Percentiles rank a stretch among this genome's conserved stretches.
Evolutionary conservation across 2,113 vertebrate genomes (phyloP).

Genomic region (Hucho hucho): DNA sequence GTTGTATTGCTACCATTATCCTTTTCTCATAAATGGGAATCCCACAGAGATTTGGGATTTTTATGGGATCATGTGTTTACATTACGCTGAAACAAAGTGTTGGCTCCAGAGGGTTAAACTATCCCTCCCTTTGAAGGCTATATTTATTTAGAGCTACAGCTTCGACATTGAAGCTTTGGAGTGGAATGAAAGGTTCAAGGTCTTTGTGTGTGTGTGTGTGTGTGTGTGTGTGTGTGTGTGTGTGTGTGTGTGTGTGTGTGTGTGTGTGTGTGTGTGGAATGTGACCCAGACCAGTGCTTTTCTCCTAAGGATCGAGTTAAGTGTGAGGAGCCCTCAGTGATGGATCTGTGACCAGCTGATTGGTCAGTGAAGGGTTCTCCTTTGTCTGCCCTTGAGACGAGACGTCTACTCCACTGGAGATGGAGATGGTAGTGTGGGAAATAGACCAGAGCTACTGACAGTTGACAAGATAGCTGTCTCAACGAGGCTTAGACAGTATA

Average conservation of each 20-base stretch:
- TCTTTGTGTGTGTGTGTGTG: slow-evolving; percentile 16
- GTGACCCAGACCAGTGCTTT: slow-evolving; percentile 54
- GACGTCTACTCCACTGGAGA: background rate
- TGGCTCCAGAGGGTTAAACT: slow-evolving; percentile 56
- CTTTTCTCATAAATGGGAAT: slow-evolving; percentile 34
- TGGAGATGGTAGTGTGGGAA: too few species aligned
- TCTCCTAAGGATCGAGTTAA: slow-evolving; percentile 46
- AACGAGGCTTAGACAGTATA: too few species aligned
- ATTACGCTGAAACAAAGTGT: slow-evolving; percentile 53
- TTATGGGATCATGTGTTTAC: slow-evolving; percentile 56
- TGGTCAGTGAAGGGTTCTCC: slow-evolving; percentile 7
- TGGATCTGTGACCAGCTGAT: slow-evolving; percentile 7
- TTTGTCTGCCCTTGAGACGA: slow-evolving; percentile 9
- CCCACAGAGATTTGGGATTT: slow-evolving; percentile 59
- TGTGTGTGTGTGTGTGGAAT: slow-evolving; percentile 26
- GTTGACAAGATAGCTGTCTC: too few species aligned
- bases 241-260: slow-evolving; percentile 11
- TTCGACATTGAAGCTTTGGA: slow-evolving; percentile 38
- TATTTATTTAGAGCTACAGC: slow-evolving; percentile 53
- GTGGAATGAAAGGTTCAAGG: slow-evolving; percentile 51
- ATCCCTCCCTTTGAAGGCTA: slow-evolving; percentile 37
- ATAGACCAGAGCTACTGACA: too few species aligned
- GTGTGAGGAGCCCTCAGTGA: slow-evolving; percentile 39
- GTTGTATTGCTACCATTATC: slow-evolving; percentile 47
- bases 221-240: slow-evolving; percentile 18